Conservation (phyloP, 2,797 vertebrate species). For the Poeciliopsis infans region DNA sequence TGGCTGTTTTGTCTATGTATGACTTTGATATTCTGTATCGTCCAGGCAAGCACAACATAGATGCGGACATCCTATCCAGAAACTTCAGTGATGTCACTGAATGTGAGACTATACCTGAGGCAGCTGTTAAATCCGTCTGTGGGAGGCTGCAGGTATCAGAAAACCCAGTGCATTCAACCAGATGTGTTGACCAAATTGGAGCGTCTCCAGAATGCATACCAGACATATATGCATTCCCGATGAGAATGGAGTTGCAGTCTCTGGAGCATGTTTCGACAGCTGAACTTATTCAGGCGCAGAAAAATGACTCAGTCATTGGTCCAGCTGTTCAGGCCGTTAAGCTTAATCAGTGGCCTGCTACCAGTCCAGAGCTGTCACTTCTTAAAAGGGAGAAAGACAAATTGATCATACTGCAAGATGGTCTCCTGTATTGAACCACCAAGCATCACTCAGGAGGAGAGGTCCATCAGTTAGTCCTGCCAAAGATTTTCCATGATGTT, state of each 20-base stretch:
- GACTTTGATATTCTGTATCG: conserved; percentile 2
- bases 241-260: background rate
- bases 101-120: background rate
- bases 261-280: background rate
- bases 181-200: too few species aligned
- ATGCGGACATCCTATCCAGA: background rate
- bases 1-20: background rate
- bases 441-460: background rate
- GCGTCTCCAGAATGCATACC: background rate
- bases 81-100: background rate
- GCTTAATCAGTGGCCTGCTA: too few species aligned
- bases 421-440: conserved; percentile 4
- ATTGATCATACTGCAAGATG: background rate
- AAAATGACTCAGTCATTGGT: background rate
- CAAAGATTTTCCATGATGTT: background rate
- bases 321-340: background rate
- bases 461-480: background rate
- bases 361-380: too few species aligned
- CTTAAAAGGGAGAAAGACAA: conserved; percentile 2
- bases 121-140: background rate
- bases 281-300: background rate
- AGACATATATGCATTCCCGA: background rate
- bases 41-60: conserved; percentile 6
- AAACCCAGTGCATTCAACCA: too few species aligned
- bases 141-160: background rate